These are phyloP conservation scores for Drosophila tristis DNA, from an alignment of 1,140 invertebrate genomes.

Conservation along the genomic window DNA sequence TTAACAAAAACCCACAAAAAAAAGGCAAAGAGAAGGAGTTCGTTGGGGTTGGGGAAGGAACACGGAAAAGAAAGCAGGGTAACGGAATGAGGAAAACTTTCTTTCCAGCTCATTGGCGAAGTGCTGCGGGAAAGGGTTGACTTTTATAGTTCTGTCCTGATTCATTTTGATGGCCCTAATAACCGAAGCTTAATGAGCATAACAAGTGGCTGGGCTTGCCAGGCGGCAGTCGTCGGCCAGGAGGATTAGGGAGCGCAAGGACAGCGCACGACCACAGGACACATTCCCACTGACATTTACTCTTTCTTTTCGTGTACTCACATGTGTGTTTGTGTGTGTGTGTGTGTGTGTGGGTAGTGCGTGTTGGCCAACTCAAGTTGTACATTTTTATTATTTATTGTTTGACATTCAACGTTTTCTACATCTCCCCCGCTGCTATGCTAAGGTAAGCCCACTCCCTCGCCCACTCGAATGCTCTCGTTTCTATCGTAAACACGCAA, in stretches of 20 bases:
- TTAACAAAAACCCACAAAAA: slow-evolving; percentile 48
- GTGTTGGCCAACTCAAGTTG: slow-evolving; percentile 33
- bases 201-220: slow-evolving; percentile 63
- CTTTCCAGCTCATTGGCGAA: slow-evolving; percentile 55
- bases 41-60: not conserved
- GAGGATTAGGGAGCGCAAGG: slow-evolving; percentile 22
- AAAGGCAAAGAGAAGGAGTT: slow-evolving; percentile 11
- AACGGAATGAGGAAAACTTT: slow-evolving; percentile 53
- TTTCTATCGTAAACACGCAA: slow-evolving; percentile 59
- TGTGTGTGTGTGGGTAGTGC: slow-evolving; percentile 23
- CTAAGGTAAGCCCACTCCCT: not conserved
- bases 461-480: not conserved
- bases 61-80: slow-evolving; percentile 10
- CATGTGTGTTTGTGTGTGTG: not conserved
- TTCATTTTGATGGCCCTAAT: slow-evolving; percentile 82
- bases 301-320: no score
- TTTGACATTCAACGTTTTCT: slow-evolving; percentile 49
- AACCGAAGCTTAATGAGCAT: slow-evolving; percentile 76
- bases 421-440: not conserved
- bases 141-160: slow-evolving; percentile 81
- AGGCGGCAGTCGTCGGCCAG: slow-evolving; percentile 18
- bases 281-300: slow-evolving; percentile 14
- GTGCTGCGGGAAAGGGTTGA: slow-evolving; percentile 47
- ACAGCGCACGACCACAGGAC: slow-evolving; percentile 24
- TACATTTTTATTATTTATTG: slow-evolving; percentile 66